A percentile compares a stretch with the other conserved stretches of the same genome.
Conservation (phyloP, 2,113 vertebrate species). For the Canis aureus region DNA sequence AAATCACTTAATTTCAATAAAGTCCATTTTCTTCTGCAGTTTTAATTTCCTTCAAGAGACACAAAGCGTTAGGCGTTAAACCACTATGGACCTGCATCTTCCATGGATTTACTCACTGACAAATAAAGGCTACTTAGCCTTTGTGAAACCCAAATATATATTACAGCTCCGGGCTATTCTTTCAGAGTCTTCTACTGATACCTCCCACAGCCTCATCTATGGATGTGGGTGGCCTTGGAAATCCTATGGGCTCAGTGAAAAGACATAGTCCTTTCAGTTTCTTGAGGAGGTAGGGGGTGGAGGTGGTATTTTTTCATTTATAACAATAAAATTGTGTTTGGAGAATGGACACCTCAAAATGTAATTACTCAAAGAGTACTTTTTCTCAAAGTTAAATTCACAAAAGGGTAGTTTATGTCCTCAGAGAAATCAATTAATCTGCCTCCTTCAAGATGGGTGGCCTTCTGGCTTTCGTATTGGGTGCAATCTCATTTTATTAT, state of each 20-base stretch:
- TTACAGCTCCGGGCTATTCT: background rate
- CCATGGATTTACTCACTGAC: background rate
- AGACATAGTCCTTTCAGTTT: background rate
- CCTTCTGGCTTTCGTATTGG: conserved; percentile 61
- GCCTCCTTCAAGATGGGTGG: conserved; percentile 53
- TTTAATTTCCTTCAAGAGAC: background rate
- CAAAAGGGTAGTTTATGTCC: conserved; percentile 45
- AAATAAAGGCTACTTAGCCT: background rate
- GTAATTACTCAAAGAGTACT: conserved; percentile 44
- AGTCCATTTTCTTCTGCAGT: background rate
- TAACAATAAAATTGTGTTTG: conserved; percentile 10
- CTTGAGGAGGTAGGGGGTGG: background rate
- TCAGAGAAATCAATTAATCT: conserved; percentile 73
- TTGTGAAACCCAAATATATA: conserved; percentile 5
- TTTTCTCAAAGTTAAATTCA: conserved; percentile 64
- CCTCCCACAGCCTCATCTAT: background rate
- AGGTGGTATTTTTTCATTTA: background rate
- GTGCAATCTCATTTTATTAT: conserved; percentile 75
- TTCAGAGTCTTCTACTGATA: background rate
- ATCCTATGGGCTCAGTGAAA: background rate
- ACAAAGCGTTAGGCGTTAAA: background rate
- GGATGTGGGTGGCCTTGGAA: background rate
- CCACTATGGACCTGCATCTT: background rate
- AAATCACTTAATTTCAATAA: background rate
- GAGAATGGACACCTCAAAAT: conserved; percentile 15